Conservation (phyloP, 2,113 vertebrate genomes). For the Nansenia antarctica region DNA sequence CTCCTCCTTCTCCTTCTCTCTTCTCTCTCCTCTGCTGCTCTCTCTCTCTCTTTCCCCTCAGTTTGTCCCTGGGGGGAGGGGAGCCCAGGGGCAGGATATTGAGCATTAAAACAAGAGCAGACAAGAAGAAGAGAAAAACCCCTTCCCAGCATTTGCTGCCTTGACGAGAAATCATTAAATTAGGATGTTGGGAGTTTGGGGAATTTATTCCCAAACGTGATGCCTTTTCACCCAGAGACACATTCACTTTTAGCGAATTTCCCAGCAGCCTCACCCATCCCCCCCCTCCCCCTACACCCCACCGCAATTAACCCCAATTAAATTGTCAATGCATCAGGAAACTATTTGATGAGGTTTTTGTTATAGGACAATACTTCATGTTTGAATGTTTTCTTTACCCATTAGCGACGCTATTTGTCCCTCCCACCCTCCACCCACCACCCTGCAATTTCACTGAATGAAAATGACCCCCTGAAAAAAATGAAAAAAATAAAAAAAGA, state of each 20-base stretch:
- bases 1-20: neutral
- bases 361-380: neutral
- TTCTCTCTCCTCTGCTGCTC: neutral
- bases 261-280: too few relatives aligned
- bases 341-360: neutral
- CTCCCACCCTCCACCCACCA: neutral
- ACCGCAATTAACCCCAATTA: too few relatives aligned
- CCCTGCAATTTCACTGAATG: constrained; percentile 22
- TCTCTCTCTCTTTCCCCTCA: neutral
- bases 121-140: neutral
- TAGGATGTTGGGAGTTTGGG: too few relatives aligned
- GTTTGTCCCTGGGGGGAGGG: too few relatives aligned
- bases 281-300: too few relatives aligned
- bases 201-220: too few relatives aligned
- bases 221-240: too few relatives aligned
- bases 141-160: neutral
- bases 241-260: too few relatives aligned
- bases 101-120: neutral
- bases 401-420: neutral
- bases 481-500: constrained; percentile 47
- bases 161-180: too few relatives aligned
- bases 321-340: neutral
- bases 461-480: too few relatives aligned
- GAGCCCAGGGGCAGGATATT: neutral
- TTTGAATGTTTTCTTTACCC: neutral